Evolutionary conservation across 2,888 invertebrate genomes (phyloP), one percentile per base, ranked within the genome.

Genomic region (Notocelia uddmanniana): DNA sequence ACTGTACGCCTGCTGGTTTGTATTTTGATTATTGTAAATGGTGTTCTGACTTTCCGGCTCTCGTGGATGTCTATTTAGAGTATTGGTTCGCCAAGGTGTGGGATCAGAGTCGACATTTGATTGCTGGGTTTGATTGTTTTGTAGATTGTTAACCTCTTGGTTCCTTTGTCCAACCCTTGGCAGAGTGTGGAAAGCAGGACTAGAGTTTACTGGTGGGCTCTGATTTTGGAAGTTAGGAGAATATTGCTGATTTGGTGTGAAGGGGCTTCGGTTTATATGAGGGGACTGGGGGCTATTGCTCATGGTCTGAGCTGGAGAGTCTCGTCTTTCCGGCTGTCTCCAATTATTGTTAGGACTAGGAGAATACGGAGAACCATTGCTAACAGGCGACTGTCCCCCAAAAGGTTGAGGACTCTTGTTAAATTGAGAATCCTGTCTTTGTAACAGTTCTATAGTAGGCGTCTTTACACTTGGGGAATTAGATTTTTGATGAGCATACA

Each of bases 391-490:
- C 75, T 90, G 88, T 26, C 85, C 88, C 11, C 81, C 82, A 76
- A 88, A 94, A 8, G 94, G 94, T 69, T 92, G 92, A 57, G 94
- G 94, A 73, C 93, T 94, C 74, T 93, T 93, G 76, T 94, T 94
- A 70, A 94, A 94, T 78, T 93, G 94, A 41, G 94, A 94, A 74
- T 94, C 94, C 78, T 94, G 94, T 63, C 94, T 84, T 77, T 89
- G 89, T 72, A 94, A 80, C 19, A 89, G 52, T 76, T 93, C 93
- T 77, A 93, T 85, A 13, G 88, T 92, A 9, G 88, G 91, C 13
- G 93, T 89, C 2, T 89, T 88, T 8, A 81, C 74, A 58, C 80
- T 86, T 9, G 92, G 89, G 19, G 92, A 88, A n/a, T 84, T 80
- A 15, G 88, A 83, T 68, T 89, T 85, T 74, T 90, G 90, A 72